These are phyloP conservation scores for Ormyrus thymus DNA, from an alignment of 2,888 invertebrate genomes.

Conservation along the genomic window DNA sequence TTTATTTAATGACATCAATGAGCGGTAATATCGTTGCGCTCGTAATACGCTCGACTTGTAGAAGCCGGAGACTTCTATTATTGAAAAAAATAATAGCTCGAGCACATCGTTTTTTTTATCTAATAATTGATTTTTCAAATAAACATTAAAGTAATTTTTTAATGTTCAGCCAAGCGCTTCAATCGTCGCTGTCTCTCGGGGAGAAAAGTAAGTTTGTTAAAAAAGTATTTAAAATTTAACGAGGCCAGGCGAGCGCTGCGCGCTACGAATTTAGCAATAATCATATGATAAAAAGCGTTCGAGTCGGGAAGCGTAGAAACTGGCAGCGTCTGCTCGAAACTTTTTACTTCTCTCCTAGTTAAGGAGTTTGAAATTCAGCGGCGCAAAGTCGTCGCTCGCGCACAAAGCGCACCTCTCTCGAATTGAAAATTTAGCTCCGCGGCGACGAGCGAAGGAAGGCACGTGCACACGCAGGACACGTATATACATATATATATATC, in stretches of 20 bases:
- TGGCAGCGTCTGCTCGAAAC: background rate
- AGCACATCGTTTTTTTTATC: no score
- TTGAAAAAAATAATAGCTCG: no score
- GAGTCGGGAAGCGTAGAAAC: background rate
- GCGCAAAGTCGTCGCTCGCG: background rate
- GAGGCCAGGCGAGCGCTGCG: no score
- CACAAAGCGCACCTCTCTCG: conserved; percentile 6
- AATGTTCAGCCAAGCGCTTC: no score
- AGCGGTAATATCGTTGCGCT: no score
- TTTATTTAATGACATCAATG: background rate
- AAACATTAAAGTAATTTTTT: no score
- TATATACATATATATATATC: no score
- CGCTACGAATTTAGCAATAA: no score
- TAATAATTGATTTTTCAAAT: no score
- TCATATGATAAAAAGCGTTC: conserved; percentile 8
- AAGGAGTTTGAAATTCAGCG: conserved; percentile 36
- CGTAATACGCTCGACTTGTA: background rate
- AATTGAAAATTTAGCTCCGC: conserved; percentile 27
- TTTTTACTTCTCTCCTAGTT: conserved; percentile 35
- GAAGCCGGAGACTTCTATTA: background rate
- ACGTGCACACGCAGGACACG: background rate
- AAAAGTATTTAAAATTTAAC: no score
- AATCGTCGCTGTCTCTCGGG: no score
- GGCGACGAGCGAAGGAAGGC: background rate
- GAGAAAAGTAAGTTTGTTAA: no score